Conservation (phyloP, 1,140 invertebrate genomes). For the Lasioglossum baleicum region DNA sequence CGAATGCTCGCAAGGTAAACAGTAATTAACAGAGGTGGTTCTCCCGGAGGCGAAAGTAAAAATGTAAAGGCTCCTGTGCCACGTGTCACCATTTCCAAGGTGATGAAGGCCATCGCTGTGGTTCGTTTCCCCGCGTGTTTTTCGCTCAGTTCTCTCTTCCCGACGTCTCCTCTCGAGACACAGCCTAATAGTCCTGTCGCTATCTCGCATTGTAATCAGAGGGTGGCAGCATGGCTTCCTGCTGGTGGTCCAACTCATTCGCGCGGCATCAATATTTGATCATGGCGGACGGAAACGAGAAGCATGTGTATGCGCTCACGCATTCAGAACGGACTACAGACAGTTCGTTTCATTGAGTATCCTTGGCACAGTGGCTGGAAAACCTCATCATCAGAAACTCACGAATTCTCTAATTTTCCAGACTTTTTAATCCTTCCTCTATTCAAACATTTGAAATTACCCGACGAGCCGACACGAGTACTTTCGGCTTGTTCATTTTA, state of each 20-base stretch:
- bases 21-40: not conserved
- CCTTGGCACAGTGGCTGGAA: not conserved
- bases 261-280: slow-evolving; percentile 56
- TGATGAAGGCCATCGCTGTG: slow-evolving; percentile 24
- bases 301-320: not conserved
- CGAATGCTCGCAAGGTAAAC: not conserved
- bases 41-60: not conserved
- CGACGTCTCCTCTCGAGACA: slow-evolving; percentile 37
- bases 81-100: slow-evolving; percentile 29
- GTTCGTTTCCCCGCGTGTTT: slow-evolving; percentile 29
- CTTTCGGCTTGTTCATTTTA: too few species aligned
- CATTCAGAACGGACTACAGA: slow-evolving; percentile 11
- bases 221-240: slow-evolving; percentile 50
- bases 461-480: too few species aligned
- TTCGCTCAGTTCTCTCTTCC: not conserved
- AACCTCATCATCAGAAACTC: too few species aligned
- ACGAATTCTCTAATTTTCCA: not conserved
- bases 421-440: too few species aligned
- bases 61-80: slow-evolving; percentile 19
- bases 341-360: not conserved
- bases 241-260: slow-evolving; percentile 33
- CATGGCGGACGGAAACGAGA: not conserved
- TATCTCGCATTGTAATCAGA: slow-evolving; percentile 59
- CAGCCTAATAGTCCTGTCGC: slow-evolving; percentile 49
- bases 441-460: too few species aligned